phyloP scores from a whole-genome alignment of 2,888 invertebrate species.

The Pheosia tremula region DNA sequence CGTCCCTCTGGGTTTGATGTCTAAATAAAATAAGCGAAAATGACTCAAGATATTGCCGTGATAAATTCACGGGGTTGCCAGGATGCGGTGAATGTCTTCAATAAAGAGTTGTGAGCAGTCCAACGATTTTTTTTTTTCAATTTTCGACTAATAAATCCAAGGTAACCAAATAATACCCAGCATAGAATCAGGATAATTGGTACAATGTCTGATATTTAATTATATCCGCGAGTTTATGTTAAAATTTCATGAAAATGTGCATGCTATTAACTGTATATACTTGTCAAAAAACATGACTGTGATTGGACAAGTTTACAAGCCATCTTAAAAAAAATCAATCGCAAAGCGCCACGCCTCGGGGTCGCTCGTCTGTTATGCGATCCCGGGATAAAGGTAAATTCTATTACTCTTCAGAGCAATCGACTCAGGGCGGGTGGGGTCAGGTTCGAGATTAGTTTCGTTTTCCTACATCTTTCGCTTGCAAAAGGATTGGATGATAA shows the following conservation, averaged over 20 bases:
- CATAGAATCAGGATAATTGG: no score
- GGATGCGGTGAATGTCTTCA: not conserved
- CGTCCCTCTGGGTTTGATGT: conserved; percentile 30
- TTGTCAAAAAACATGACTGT: no score
- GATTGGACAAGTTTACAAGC: no score
- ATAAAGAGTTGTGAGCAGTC: not conserved
- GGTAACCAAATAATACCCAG: no score
- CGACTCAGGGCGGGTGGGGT: conserved; percentile 24
- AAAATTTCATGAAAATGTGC: no score
- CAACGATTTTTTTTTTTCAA: not conserved
- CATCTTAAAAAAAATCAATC: no score
- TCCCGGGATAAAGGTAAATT: conserved; percentile 21
- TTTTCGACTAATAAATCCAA: no score
- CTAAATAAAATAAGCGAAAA: conserved; percentile 20
- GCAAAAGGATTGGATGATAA: conserved; percentile 27
- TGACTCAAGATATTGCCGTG: conserved; percentile 31
- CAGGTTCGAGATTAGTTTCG: conserved; percentile 30
- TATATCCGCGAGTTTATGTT: no score
- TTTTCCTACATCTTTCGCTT: conserved; percentile 25
- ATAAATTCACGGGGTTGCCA: conserved; percentile 47
- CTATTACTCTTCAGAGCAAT: conserved; percentile 47
- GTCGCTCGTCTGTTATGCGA: not conserved
- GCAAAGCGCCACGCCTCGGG: no score
- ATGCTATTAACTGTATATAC: no score
- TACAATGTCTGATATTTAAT: no score